Percentiles rank a stretch among this genome's conserved stretches.
Conservation (phyloP, 2,888 invertebrate species). For the Priocnemis perturbator region DNA sequence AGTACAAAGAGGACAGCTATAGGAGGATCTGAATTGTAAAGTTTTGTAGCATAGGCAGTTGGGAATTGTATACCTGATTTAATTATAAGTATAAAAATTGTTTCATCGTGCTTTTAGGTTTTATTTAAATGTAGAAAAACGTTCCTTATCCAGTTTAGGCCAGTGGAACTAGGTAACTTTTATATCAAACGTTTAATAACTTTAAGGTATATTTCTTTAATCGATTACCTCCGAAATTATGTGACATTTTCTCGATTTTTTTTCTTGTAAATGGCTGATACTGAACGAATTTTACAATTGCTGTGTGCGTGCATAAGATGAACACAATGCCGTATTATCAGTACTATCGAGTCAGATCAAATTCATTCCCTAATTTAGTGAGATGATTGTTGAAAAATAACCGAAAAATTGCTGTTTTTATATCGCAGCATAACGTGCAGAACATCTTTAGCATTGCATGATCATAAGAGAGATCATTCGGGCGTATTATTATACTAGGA, state of each 20-base stretch:
- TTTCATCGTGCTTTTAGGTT: slow-evolving; percentile 43
- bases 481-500: slow-evolving; percentile 58
- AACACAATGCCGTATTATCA: background rate
- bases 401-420: background rate
- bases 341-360: background rate
- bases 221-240: slow-evolving; percentile 36
- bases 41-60: slow-evolving; percentile 65
- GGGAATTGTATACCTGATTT: slow-evolving; percentile 58
- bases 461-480: slow-evolving; percentile 43
- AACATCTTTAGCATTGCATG: slow-evolving; percentile 12
- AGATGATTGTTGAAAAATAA: background rate
- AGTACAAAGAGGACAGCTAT: slow-evolving; percentile 65
- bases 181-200: slow-evolving; percentile 35
- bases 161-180: slow-evolving; percentile 51
- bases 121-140: slow-evolving; percentile 45
- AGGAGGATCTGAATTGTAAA: slow-evolving; percentile 63
- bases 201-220: slow-evolving; percentile 30
- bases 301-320: background rate
- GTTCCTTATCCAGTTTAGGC: slow-evolving; percentile 51
- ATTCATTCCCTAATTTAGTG: background rate
- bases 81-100: slow-evolving; percentile 41
- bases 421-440: slow-evolving; percentile 21
- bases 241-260: slow-evolving; percentile 12
- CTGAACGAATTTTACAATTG: slow-evolving; percentile 11
- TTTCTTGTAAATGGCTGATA: slow-evolving; percentile 28